phyloP scores from a whole-genome alignment of 2,888 invertebrate species.

The Hypercompe scribonia region DNA sequence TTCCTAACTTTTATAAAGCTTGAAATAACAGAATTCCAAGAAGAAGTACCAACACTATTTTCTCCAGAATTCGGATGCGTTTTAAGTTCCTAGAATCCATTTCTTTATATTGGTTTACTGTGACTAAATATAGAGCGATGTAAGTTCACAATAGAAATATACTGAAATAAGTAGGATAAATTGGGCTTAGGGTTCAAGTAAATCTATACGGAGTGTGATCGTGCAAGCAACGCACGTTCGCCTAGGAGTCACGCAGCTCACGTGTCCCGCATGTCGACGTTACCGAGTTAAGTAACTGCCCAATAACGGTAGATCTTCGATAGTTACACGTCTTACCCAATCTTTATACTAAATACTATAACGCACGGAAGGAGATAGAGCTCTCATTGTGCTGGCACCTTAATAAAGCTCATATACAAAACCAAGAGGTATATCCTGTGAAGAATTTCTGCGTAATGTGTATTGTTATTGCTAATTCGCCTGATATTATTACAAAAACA shows the following conservation, averaged over 20 bases:
- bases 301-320: constrained; percentile 61
- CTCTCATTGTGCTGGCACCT: constrained; percentile 54
- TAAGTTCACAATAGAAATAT: constrained; percentile 64
- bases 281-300: constrained; percentile 56
- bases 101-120: constrained; percentile 54
- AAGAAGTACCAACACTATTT: constrained; percentile 23
- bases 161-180: constrained; percentile 72
- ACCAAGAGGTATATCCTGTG: constrained; percentile 55
- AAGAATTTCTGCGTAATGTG: constrained; percentile 42
- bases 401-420: constrained; percentile 54
- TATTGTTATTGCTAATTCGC: constrained; percentile 30
- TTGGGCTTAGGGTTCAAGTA: constrained; percentile 70
- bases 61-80: constrained; percentile 24
- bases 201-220: constrained; percentile 60
- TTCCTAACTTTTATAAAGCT: constrained; percentile 11
- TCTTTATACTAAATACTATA: constrained; percentile 36
- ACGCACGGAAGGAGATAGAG: constrained; percentile 36
- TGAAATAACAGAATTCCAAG: constrained; percentile 20
- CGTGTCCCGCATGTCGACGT: constrained; percentile 67
- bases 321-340: constrained; percentile 40
- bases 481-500: not conserved
- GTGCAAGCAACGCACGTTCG: constrained; percentile 70
- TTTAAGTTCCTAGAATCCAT: constrained; percentile 58
- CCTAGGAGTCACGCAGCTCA: constrained; percentile 70
- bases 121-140: constrained; percentile 59